These are phyloP conservation scores for Symphodus melops DNA, from an alignment of 2,113 vertebrate species.

Conservation along the genomic window DNA sequence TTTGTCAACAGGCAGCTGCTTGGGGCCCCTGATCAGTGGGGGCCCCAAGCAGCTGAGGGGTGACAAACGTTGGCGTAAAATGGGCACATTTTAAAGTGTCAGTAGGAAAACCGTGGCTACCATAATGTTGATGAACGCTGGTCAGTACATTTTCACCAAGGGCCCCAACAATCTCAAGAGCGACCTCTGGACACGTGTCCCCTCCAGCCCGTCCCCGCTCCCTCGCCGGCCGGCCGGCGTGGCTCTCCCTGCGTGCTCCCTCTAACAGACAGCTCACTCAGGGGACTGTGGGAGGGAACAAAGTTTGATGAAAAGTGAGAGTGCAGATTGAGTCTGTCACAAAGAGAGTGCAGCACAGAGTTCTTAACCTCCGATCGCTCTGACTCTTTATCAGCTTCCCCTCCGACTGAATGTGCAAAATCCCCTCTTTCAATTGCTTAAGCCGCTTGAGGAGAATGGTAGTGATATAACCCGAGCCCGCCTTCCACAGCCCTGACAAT, in stretches of 20 bases:
- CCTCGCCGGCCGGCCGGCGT: conserved; percentile 82
- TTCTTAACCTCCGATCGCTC: conserved; percentile 78
- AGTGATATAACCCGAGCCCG: conserved; percentile 34
- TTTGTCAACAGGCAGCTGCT: too few species aligned
- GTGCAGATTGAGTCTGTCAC: conserved; percentile 47
- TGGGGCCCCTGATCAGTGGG: too few species aligned
- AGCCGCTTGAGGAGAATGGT: conserved; percentile 62
- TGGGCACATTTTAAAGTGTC: too few species aligned
- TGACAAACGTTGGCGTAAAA: too few species aligned
- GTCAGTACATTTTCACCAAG: too few species aligned
- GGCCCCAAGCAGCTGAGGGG: too few species aligned
- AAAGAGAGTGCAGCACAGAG: conserved; percentile 51
- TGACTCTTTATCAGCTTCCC: conserved; percentile 85
- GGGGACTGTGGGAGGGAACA: conserved; percentile 79
- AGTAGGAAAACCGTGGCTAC: too few species aligned
- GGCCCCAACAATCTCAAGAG: too few species aligned
- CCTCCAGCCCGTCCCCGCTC: not conserved
- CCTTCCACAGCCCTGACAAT: conserved; percentile 23
- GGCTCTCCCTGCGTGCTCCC: conserved; percentile 80
- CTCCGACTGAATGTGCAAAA: conserved; percentile 65
- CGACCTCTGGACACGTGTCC: not conserved
- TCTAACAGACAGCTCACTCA: conserved; percentile 79
- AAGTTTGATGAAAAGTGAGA: conserved; percentile 55
- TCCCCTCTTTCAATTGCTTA: conserved; percentile 68
- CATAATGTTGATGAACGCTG: conserved; percentile 1